These are phyloP conservation scores for Hydrotaea diabolus DNA, from an alignment of 2,888 invertebrate genomes.

Conservation along the genomic window DNA sequence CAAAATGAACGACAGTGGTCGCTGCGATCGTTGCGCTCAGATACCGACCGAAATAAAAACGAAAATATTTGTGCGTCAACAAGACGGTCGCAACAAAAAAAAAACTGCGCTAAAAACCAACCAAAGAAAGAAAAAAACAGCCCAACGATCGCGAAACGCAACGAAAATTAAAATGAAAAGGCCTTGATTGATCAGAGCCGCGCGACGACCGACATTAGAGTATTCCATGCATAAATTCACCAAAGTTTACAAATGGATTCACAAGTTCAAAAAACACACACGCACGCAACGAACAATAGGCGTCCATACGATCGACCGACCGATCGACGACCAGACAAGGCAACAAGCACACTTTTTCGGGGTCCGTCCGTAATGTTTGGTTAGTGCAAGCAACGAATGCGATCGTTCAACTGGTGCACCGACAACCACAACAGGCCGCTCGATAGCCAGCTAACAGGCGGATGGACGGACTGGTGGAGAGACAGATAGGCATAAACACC, in stretches of 20 bases:
- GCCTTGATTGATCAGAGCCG: slow-evolving; percentile 52
- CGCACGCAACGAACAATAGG: background rate
- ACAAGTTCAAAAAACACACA: slow-evolving; percentile 14
- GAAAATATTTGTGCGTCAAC: slow-evolving; percentile 21
- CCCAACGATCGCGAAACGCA: slow-evolving; percentile 23
- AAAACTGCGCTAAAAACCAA: slow-evolving; percentile 14
- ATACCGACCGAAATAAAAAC: slow-evolving; percentile 16
- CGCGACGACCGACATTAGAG: slow-evolving; percentile 39
- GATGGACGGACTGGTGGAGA: slow-evolving; percentile 29
- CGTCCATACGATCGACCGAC: background rate
- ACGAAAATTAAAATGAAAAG: slow-evolving; percentile 41
- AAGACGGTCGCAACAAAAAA: slow-evolving; percentile 1
- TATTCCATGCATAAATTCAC: slow-evolving; percentile 49
- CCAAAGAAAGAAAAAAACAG: slow-evolving; percentile 8
- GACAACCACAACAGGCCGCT: slow-evolving; percentile 43
- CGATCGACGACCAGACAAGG: background rate
- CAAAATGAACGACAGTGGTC: background rate
- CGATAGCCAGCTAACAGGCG: slow-evolving; percentile 23
- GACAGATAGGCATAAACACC: too few species aligned
- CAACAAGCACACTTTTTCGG: slow-evolving; percentile 27
- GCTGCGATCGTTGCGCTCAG: background rate
- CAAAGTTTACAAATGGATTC: slow-evolving; percentile 43
- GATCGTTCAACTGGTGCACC: slow-evolving; percentile 55
- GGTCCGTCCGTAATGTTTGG: slow-evolving; percentile 46
- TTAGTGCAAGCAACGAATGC: slow-evolving; percentile 54